A percentile compares a stretch with the other conserved stretches of the same genome.
Conservation (phyloP, 2,888 invertebrate genomes). For the Tiliacea citrago region DNA sequence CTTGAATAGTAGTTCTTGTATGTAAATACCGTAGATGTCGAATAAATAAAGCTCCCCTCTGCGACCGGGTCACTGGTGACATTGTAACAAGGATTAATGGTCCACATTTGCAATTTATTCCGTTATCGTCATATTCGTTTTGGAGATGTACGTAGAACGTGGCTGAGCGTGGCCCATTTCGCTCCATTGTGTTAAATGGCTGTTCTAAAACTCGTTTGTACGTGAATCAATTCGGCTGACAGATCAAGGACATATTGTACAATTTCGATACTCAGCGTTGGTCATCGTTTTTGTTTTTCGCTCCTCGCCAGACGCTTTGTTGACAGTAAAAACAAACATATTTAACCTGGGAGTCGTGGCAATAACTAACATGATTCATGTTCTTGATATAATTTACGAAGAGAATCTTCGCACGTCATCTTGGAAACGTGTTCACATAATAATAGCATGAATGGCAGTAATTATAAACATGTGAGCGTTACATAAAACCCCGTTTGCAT, state of each 20-base stretch:
- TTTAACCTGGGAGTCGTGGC: slow-evolving; percentile 48
- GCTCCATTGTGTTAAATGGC: slow-evolving; percentile 66
- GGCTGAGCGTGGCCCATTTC: slow-evolving; percentile 64
- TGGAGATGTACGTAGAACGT: slow-evolving; percentile 60
- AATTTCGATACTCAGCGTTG: slow-evolving; percentile 48
- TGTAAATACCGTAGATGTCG: slow-evolving; percentile 62
- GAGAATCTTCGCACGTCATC: slow-evolving; percentile 20
- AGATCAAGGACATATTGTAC: slow-evolving; percentile 62
- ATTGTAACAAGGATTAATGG: slow-evolving; percentile 78
- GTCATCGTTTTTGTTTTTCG: slow-evolving; percentile 57
- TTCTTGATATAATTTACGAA: slow-evolving; percentile 28
- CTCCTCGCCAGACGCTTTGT: slow-evolving; percentile 40
- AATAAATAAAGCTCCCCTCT: slow-evolving; percentile 66
- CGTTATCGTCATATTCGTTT: slow-evolving; percentile 71
- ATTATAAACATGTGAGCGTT: background rate
- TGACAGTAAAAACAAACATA: slow-evolving; percentile 49
- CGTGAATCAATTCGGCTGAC: slow-evolving; percentile 63
- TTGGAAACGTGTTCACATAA: slow-evolving; percentile 6
- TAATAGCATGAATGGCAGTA: slow-evolving; percentile 14
- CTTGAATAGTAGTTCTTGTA: slow-evolving; percentile 58
- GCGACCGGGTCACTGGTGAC: slow-evolving; percentile 71
- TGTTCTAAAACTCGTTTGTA: slow-evolving; percentile 60
- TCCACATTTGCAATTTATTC: slow-evolving; percentile 77
- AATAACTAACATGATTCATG: slow-evolving; percentile 50
- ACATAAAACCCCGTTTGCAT: background rate